These are phyloP conservation scores for Odontocolon sp. DNA, from an alignment of 2,888 invertebrate genomes.

Conservation along the genomic window DNA sequence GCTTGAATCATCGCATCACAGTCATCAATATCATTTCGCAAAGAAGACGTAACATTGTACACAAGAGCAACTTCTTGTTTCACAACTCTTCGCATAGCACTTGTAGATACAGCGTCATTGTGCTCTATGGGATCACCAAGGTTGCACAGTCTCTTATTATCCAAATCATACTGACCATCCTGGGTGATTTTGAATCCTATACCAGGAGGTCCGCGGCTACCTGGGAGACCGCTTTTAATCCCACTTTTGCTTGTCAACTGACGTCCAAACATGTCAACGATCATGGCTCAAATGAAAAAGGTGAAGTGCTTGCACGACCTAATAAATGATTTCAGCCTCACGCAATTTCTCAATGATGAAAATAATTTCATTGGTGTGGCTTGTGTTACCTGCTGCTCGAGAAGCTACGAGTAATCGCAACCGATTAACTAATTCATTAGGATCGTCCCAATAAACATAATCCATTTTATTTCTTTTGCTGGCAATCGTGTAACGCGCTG, in stretches of 20 bases:
- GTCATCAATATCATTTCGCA: too few relatives aligned
- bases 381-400: not conserved
- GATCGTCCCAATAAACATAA: conserved; percentile 10
- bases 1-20: too few relatives aligned
- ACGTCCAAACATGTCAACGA: conserved; percentile 27
- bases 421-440: conserved; percentile 11
- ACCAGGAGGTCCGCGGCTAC: conserved; percentile 23
- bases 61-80: not conserved
- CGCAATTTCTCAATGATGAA: not conserved
- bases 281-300: not conserved
- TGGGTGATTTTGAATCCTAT: conserved; percentile 29
- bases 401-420: not conserved
- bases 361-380: conserved; percentile 8
- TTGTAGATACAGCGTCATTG: conserved; percentile 30
- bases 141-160: conserved; percentile 50
- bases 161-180: conserved; percentile 52
- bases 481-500: not conserved
- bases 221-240: not conserved
- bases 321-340: not conserved
- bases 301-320: not conserved
- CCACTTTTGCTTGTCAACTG: not conserved
- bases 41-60: conserved; percentile 2
- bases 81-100: not conserved
- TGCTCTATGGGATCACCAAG: conserved; percentile 22
- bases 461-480: not conserved